Conservation (phyloP, 2,888 invertebrate genomes). For the Griposia aprilina region DNA sequence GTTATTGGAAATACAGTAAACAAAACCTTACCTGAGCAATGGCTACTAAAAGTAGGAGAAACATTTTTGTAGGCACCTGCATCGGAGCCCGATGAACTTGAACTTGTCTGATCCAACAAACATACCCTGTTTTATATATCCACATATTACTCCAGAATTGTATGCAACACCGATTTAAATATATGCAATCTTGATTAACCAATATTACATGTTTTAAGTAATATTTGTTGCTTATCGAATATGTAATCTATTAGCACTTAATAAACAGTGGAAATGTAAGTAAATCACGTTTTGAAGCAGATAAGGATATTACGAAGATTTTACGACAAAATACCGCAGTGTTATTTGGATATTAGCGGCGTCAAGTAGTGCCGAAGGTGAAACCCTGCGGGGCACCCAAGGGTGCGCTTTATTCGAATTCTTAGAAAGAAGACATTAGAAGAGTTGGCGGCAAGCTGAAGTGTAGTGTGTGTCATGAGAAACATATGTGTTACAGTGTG, state of each 20-base stretch:
- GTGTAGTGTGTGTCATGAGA: not conserved
- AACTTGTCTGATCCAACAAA: slow-evolving; percentile 66
- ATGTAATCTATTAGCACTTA: slow-evolving; percentile 54
- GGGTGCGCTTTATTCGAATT: not conserved
- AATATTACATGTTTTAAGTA: slow-evolving; percentile 66
- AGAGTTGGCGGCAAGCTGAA: not conserved
- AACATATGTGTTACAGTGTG: too few relatives aligned
- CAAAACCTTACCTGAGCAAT: slow-evolving; percentile 77
- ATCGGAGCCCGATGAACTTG: slow-evolving; percentile 72
- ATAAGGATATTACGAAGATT: slow-evolving; percentile 40
- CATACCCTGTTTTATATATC: slow-evolving; percentile 77
- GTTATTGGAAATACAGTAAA: slow-evolving; percentile 23
- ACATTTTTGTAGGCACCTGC: slow-evolving; percentile 75
- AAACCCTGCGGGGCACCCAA: slow-evolving; percentile 3
- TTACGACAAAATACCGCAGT: slow-evolving; percentile 30
- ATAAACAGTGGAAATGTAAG: slow-evolving; percentile 49
- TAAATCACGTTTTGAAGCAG: slow-evolving; percentile 60
- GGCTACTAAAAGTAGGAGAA: slow-evolving; percentile 75
- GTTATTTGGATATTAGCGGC: slow-evolving; percentile 4
- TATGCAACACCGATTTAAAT: slow-evolving; percentile 65
- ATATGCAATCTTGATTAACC: slow-evolving; percentile 67
- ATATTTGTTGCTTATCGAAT: slow-evolving; percentile 47
- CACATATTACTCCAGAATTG: slow-evolving; percentile 77
- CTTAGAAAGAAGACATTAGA: not conserved
- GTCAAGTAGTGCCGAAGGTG: slow-evolving; percentile 14